phyloP scores from a whole-genome alignment of 1,140 invertebrate genomes.

The Rhagoletis pomonella region DNA sequence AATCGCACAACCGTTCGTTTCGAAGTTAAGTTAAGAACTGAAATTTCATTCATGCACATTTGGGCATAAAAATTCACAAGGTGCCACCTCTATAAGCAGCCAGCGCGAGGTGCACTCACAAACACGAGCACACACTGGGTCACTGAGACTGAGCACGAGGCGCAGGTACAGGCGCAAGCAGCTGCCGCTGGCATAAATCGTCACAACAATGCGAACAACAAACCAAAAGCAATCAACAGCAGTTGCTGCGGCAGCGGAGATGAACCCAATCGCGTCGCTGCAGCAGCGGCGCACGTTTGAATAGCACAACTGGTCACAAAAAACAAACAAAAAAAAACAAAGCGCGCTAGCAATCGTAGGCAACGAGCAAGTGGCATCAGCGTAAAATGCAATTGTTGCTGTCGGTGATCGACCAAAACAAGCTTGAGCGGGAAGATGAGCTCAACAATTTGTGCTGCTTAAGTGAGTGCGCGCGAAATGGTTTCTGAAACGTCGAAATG shows the following conservation, averaged over 20 bases:
- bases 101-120: slow-evolving; percentile 2
- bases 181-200: slow-evolving; percentile 1
- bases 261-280: background rate
- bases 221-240: background rate
- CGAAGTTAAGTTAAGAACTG: slow-evolving; percentile 44
- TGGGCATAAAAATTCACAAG: slow-evolving; percentile 53
- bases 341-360: background rate
- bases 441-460: background rate
- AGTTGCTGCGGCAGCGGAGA: background rate
- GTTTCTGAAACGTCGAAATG: background rate
- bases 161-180: background rate
- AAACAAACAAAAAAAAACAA: background rate
- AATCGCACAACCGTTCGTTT: slow-evolving; percentile 45
- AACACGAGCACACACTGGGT: background rate
- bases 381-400: background rate
- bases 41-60: slow-evolving; percentile 52
- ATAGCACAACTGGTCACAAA: background rate
- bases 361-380: background rate
- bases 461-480: background rate
- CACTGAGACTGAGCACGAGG: slow-evolving; percentile 1
- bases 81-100: background rate
- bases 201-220: background rate
- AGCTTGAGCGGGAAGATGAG: background rate
- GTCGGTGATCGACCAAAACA: background rate
- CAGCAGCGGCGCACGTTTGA: background rate